These are phyloP conservation scores for Sciaenops ocellatus DNA, from an alignment of 2,797 vertebrate species.

Conservation along the genomic window DNA sequence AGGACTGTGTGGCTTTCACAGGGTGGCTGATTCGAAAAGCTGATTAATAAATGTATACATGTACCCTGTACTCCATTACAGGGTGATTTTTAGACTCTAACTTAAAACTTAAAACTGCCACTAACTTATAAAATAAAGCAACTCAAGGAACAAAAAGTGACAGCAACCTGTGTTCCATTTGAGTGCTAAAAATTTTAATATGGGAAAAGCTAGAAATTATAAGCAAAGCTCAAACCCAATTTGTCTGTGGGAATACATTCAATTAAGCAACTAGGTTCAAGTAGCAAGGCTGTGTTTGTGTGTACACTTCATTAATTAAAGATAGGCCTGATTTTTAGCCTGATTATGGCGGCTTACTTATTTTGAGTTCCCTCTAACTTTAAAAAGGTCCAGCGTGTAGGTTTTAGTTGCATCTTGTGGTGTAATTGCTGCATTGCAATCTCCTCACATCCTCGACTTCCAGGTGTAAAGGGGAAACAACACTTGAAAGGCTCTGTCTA, in stretches of 20 bases:
- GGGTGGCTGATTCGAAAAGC: constrained; percentile 25
- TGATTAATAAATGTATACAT: constrained; percentile 1
- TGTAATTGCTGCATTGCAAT: too few species aligned
- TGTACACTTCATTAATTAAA: neutral
- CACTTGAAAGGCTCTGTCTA: too few species aligned
- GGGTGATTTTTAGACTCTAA: neutral
- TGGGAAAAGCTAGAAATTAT: neutral
- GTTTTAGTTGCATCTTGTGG: too few species aligned
- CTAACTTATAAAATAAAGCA: neutral
- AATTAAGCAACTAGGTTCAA: neutral
- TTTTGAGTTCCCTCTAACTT: neutral
- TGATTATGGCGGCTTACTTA: neutral
- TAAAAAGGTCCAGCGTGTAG: too few species aligned
- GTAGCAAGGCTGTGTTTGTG: neutral
- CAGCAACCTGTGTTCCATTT: neutral
- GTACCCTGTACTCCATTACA: neutral
- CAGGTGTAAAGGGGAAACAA: too few species aligned
- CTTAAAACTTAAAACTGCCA: neutral
- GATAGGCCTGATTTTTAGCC: neutral
- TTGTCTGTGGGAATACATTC: constrained; percentile 1
- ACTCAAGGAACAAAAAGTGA: neutral
- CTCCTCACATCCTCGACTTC: too few species aligned
- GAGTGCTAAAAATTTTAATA: neutral
- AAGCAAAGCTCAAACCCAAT: neutral
- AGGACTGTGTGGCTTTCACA: constrained; percentile 43